Evolutionary conservation across 2,797 vertebrate species (phyloP), one percentile per base, ranked within the genome.

Genomic region (Platyrinchus mystaceus): DNA sequence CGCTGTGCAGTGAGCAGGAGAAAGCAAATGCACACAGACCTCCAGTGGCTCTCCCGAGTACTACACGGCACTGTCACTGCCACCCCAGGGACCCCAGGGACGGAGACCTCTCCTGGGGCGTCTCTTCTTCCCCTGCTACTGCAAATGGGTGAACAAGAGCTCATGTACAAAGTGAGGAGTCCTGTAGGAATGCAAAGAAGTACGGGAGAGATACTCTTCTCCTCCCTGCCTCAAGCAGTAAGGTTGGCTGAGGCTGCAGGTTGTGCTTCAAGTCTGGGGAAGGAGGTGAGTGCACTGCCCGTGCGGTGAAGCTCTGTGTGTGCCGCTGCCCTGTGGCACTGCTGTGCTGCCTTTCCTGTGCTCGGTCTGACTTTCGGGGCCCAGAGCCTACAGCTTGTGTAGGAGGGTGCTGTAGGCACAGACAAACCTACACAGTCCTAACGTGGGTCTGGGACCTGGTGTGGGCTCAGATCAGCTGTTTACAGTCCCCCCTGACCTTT

Each of bases 21-120:
- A 67, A 58, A n/a, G 75, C 56, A 16, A 92, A 87, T 0, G 49
- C 46, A 43, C 89, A 4, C 95, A 95, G 95, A 90, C 93, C 87
- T 95, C 93, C 91, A 84, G 95, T n/a, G 87, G 96, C 41, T 14
- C 84, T 90, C 11, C 68, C 58, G 4, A 69, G 92, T 43, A 96
- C 78, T 95, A 3, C 94, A 78, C 7, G 6, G 70, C 74, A 4
- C 3, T 15, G 83, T 2, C 79, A 0, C 5, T 14, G 37, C 46
- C 74, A 4, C 30, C 39, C 15, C 55, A 7, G 70, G 37, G 27
- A 4, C 30, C 39, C 15, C 55, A 7, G 70, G 37, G 27, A 44
- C 2, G 0, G 24, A 14, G 7, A 68, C n/a, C 14, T 21, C 1
- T 0, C 43, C 32, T 2, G 24, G 16, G n/a, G 27, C 18, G 6